phyloP scores from a whole-genome alignment of 2,888 invertebrate genomes.

The Lochmaea capreae region DNA sequence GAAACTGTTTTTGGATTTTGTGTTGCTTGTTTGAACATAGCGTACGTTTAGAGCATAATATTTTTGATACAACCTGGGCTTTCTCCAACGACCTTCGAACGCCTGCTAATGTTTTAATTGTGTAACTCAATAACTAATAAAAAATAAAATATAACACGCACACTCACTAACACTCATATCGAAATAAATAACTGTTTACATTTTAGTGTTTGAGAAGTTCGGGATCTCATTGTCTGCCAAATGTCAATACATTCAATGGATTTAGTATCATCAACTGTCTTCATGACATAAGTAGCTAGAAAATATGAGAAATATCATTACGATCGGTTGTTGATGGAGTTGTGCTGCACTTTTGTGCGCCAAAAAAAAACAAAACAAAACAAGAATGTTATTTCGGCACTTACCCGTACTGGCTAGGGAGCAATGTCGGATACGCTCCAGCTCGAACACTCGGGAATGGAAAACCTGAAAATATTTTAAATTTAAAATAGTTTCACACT shows the following conservation, averaged over 20 bases:
- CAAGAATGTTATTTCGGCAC: slow-evolving; percentile 61
- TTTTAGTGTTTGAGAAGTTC: slow-evolving; percentile 62
- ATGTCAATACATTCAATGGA: slow-evolving; percentile 64
- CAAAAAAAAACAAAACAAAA: slow-evolving; percentile 23
- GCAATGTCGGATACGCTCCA: slow-evolving; percentile 78
- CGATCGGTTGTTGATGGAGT: slow-evolving; percentile 58
- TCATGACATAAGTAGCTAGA: slow-evolving; percentile 64
- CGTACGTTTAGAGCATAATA: slow-evolving; percentile 9
- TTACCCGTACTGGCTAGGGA: slow-evolving; percentile 89
- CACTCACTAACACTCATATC: slow-evolving; percentile 66
- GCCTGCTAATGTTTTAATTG: slow-evolving; percentile 57
- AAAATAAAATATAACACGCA: slow-evolving; percentile 61
- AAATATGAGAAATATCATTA: slow-evolving; percentile 64
- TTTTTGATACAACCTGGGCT: slow-evolving; percentile 52
- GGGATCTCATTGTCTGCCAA: slow-evolving; percentile 63
- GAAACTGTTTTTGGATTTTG: too few species aligned
- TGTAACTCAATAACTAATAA: slow-evolving; percentile 64
- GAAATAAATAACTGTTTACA: slow-evolving; percentile 65
- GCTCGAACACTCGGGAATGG: slow-evolving; percentile 82
- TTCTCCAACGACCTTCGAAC: slow-evolving; percentile 54
- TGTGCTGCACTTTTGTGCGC: slow-evolving; percentile 45
- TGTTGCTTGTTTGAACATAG: slow-evolving; percentile 14
- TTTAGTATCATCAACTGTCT: slow-evolving; percentile 64
- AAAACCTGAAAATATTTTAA: slow-evolving; percentile 69
- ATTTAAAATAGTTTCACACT: neutral